Percentiles rank a stretch among this genome's conserved stretches.
Evolutionary conservation across 1,140 invertebrate genomes (phyloP).

Genomic region (Drosophila tsacasi): DNA sequence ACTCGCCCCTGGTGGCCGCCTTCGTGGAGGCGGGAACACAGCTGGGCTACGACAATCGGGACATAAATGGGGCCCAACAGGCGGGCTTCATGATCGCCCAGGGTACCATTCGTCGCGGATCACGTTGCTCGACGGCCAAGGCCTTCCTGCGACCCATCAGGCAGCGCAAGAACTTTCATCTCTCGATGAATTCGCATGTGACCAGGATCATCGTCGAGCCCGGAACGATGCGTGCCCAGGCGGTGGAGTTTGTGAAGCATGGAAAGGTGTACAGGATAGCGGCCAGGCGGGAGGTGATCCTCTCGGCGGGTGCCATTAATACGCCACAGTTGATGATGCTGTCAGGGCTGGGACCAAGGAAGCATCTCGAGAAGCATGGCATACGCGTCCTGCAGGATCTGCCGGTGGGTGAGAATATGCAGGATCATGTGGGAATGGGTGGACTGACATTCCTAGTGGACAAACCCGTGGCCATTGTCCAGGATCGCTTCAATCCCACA

Average conservation of each 20-base stretch:
- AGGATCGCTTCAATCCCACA: conserved; percentile 89
- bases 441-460: conserved; percentile 92
- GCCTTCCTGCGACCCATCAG: conserved; percentile 93
- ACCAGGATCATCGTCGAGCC: conserved; percentile 91
- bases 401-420: conserved; percentile 91
- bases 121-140: conserved; percentile 95
- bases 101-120: conserved; percentile 94
- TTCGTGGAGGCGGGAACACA: conserved; percentile 95
- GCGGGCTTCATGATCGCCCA: conserved; percentile 95
- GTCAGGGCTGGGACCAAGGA: conserved; percentile 93
- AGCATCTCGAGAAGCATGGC: conserved; percentile 90
- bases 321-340: conserved; percentile 94
- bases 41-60: conserved; percentile 94
- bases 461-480: conserved; percentile 92
- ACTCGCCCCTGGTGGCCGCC: conserved; percentile 91
- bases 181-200: conserved; percentile 91
- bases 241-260: conserved; percentile 91
- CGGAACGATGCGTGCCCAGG: conserved; percentile 89
- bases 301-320: conserved; percentile 93
- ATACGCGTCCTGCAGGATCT: conserved; percentile 91
- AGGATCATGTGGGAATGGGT: conserved; percentile 93
- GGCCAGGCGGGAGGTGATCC: conserved; percentile 91
- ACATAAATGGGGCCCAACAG: conserved; percentile 94
- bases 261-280: conserved; percentile 88
- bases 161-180: conserved; percentile 91